phyloP scores from a whole-genome alignment of 2,888 invertebrate genomes.

The Lasioglossum figueresi region DNA sequence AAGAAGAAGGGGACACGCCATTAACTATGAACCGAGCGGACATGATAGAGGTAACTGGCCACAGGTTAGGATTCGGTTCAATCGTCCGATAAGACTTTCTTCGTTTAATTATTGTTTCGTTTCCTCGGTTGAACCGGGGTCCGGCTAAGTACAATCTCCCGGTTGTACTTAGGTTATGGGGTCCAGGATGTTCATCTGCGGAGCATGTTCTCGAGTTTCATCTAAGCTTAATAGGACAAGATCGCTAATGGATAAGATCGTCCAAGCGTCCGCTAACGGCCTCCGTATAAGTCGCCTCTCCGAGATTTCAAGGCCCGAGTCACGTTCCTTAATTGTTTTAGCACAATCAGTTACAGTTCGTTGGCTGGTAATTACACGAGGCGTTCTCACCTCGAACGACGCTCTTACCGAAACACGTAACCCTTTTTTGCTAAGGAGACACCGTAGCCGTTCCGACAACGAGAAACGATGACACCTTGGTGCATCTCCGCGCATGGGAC shows the following conservation, averaged over 20 bases:
- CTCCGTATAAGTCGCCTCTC: slow-evolving; percentile 40
- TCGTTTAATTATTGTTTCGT: slow-evolving; percentile 27
- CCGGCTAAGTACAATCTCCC: too few species aligned
- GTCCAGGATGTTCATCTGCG: background rate
- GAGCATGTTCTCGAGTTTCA: background rate
- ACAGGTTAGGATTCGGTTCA: background rate
- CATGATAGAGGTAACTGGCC: background rate
- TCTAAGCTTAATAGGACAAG: slow-evolving; percentile 58
- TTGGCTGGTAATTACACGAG: slow-evolving; percentile 62
- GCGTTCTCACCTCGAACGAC: slow-evolving; percentile 14
- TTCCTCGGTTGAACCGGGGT: background rate
- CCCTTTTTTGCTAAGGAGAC: slow-evolving; percentile 30
- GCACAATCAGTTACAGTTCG: slow-evolving; percentile 65
- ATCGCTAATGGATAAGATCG: slow-evolving; percentile 55
- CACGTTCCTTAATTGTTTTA: slow-evolving; percentile 69
- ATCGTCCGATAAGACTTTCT: background rate
- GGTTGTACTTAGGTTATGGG: background rate
- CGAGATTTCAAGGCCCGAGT: slow-evolving; percentile 57
- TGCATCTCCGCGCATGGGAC: background rate
- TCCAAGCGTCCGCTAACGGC: slow-evolving; percentile 36
- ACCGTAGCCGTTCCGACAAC: background rate
- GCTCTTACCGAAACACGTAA: slow-evolving; percentile 30
- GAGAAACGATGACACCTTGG: slow-evolving; percentile 50
- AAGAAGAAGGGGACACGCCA: background rate
- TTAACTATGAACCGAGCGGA: background rate